Evolutionary conservation across 2,888 invertebrate species (phyloP), one percentile per base, ranked within the genome.

Genomic region (Sabatieria punctata): DNA sequence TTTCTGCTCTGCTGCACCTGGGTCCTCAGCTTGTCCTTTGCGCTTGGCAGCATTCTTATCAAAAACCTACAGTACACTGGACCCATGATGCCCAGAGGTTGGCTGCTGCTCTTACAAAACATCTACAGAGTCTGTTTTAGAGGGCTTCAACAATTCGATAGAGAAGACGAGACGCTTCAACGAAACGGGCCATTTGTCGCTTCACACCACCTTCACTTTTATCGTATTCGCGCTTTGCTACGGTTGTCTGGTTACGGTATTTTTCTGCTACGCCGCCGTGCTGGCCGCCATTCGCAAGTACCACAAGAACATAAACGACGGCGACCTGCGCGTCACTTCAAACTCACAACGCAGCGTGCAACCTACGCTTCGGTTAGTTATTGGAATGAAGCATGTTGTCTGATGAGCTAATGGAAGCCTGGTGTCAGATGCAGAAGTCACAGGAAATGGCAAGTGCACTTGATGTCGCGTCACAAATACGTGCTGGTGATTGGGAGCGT

Each of bases 401-500:
- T n/a, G n/a, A n/a, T n/a, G n/a, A n/a, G n/a, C n/a, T n/a, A n/a
- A n/a, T n/a, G n/a, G n/a, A n/a, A n/a, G n/a, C n/a, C n/a, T n/a
- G n/a, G n/a, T n/a, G n/a, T n/a, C n/a, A n/a, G n/a, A n/a, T n/a
- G n/a, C n/a, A n/a, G n/a, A n/a, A n/a, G n/a, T n/a, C n/a, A n/a
- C n/a, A n/a, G n/a, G n/a, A n/a, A n/a, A n/a, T n/a, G n/a, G n/a
- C n/a, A n/a, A 21, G 22, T 33, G 13, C 35, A 33, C 15, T 3
- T 19, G 49, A 55, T 63, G 57, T 54, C 55, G 2, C 51, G 63
- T 4, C 61, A 63, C 53, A 63, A 63, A 51, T 63, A 63, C 48
- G 52, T 63, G 40, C 57, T 63, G 36, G 63, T 63, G 25, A 62
- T 63, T 46, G 63, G 63, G 8, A 56, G 55, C 11, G 63, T 63